Conservation (phyloP, 2,888 invertebrate species). For the Dorcus parallelipipedus region DNA sequence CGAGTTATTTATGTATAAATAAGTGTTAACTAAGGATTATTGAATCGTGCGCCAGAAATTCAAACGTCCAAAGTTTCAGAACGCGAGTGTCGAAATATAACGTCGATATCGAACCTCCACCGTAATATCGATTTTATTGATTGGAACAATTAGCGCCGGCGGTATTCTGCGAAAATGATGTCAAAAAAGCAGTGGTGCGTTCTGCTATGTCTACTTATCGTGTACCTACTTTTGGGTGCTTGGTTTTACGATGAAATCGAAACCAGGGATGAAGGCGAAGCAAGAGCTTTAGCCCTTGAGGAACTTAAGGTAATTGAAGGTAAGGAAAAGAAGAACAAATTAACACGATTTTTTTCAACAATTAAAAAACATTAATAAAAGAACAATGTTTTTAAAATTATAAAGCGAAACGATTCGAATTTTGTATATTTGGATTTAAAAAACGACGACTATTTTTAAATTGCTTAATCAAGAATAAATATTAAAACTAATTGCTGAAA, state of each 20-base stretch:
- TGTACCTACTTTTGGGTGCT: slow-evolving; percentile 60
- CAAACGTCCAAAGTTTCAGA: too few species aligned
- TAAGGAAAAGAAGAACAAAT: slow-evolving; percentile 37
- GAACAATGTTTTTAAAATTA: too few species aligned
- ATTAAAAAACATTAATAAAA: too few species aligned
- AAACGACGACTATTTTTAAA: too few species aligned
- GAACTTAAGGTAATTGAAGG: slow-evolving; percentile 69
- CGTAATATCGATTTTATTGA: not conserved
- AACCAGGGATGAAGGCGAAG: slow-evolving; percentile 64
- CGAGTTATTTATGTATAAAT: not conserved
- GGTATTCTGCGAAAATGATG: slow-evolving; percentile 59
- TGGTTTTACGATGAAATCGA: slow-evolving; percentile 82
- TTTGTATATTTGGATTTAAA: too few species aligned
- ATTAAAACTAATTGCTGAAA: too few species aligned
- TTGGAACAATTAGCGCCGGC: not conserved
- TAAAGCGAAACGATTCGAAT: too few species aligned
- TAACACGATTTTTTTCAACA: not conserved
- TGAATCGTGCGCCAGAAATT: too few species aligned
- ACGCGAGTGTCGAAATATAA: too few species aligned
- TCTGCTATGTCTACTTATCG: slow-evolving; percentile 20
- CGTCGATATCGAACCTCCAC: not conserved
- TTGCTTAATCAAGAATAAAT: too few species aligned
- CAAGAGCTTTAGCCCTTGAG: slow-evolving; percentile 56
- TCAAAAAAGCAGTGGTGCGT: slow-evolving; percentile 77
- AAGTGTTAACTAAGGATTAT: not conserved